These are phyloP conservation scores for Hecatera dysodea DNA, from an alignment of 2,888 invertebrate genomes.

Conservation along the genomic window DNA sequence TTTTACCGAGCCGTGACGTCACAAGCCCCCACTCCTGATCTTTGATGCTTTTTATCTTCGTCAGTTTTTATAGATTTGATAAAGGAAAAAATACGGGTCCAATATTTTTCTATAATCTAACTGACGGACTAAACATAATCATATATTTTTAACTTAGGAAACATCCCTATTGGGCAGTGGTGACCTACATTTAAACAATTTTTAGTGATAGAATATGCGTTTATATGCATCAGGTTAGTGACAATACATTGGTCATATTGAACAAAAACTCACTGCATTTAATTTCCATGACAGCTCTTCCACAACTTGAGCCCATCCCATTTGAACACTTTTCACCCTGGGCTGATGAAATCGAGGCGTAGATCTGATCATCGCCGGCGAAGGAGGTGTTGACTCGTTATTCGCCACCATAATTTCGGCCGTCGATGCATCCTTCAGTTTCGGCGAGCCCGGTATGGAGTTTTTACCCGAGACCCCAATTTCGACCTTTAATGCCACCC, in stretches of 20 bases:
- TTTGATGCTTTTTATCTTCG: no score
- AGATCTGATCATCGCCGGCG: slow-evolving; percentile 44
- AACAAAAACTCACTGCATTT: slow-evolving; percentile 75
- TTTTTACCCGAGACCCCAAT: slow-evolving; percentile 26
- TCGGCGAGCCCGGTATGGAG: slow-evolving; percentile 20
- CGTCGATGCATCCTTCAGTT: background rate
- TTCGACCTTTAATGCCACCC: slow-evolving; percentile 12
- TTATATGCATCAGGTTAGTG: slow-evolving; percentile 31
- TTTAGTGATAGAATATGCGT: slow-evolving; percentile 6
- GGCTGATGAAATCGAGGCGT: slow-evolving; percentile 41
- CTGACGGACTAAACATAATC: no score
- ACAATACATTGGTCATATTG: slow-evolving; percentile 39
- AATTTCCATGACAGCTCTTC: slow-evolving; percentile 83
- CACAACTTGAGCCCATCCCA: slow-evolving; percentile 83
- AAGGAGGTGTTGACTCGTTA: slow-evolving; percentile 9
- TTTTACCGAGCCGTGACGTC: no score
- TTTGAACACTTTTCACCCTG: slow-evolving; percentile 73
- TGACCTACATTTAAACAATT: slow-evolving; percentile 12
- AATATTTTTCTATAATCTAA: no score
- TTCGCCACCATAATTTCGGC: background rate
- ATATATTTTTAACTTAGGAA: no score
- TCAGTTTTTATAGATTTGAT: no score
- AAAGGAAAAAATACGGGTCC: no score
- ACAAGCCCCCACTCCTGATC: no score
- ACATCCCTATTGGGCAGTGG: background rate